phyloP scores from a whole-genome alignment of 2,113 vertebrate species.

The Brienomyrus brachyistius region DNA sequence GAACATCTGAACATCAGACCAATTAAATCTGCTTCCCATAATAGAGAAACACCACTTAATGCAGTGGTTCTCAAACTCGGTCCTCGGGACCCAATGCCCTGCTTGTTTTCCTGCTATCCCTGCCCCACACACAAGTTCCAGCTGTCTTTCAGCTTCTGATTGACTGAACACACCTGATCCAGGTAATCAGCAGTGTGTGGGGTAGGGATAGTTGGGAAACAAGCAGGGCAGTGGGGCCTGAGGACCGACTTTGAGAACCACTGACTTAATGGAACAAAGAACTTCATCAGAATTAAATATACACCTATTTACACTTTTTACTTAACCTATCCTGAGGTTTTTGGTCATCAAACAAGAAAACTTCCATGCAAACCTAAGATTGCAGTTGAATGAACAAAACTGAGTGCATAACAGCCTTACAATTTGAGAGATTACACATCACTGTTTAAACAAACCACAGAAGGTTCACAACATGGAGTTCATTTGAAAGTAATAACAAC shows the following conservation, averaged over 20 bases:
- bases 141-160: too few relatives aligned
- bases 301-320: background rate
- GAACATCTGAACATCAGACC: background rate
- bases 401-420: constrained; percentile 1
- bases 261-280: background rate
- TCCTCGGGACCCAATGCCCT: too few relatives aligned
- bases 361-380: background rate
- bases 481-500: background rate
- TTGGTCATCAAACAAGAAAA: background rate
- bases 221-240: too few relatives aligned
- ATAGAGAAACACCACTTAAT: background rate
- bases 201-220: too few relatives aligned
- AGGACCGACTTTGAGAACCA: too few relatives aligned
- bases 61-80: too few relatives aligned
- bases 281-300: background rate
- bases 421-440: background rate
- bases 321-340: background rate
- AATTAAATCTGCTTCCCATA: background rate
- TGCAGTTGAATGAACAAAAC: background rate
- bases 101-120: too few relatives aligned
- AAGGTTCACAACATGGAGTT: background rate
- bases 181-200: too few relatives aligned
- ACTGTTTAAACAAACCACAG: background rate
- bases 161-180: too few relatives aligned
- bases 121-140: too few relatives aligned